A percentile compares a stretch with the other conserved stretches of the same genome.
These are phyloP conservation scores for Selene dorsalis DNA, from an alignment of 2,797 vertebrate genomes.

Conservation along the genomic window DNA sequence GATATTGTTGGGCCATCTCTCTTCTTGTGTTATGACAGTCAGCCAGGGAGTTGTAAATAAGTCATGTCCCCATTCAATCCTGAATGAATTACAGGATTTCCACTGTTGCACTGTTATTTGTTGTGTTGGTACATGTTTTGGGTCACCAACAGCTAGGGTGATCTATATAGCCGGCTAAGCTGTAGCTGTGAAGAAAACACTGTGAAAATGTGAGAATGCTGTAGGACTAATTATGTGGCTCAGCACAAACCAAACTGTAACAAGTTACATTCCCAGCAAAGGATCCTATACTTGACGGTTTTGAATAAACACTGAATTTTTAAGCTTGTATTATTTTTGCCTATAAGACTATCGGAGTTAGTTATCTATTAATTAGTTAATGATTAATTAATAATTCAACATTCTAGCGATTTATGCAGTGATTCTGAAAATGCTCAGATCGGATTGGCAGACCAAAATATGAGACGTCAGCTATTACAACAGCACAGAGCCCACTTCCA, in stretches of 20 bases:
- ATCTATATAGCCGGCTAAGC: neutral
- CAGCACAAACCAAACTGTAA: neutral
- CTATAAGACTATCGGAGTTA: no score
- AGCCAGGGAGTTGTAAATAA: slow-evolving; percentile 36
- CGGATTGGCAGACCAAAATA: neutral
- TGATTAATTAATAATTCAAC: neutral
- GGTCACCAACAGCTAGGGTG: neutral
- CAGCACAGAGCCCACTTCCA: neutral
- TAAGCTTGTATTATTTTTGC: no score
- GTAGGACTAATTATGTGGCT: neutral
- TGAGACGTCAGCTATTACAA: neutral
- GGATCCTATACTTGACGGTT: neutral
- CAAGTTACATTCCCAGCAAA: neutral
- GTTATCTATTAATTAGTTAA: no score
- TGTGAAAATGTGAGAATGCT: neutral
- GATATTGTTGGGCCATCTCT: slow-evolving; percentile 41
- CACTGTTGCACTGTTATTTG: slow-evolving; percentile 7
- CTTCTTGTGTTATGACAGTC: slow-evolving; percentile 24
- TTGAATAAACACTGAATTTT: no score
- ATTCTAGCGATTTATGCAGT: neutral
- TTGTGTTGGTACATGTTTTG: slow-evolving; percentile 1
- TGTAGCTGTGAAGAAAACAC: neutral
- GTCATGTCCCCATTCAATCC: slow-evolving; percentile 21
- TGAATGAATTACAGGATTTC: slow-evolving; percentile 19
- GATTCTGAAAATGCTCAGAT: neutral